Conservation (phyloP, 2,797 vertebrate species). For the Cynodonichthys magdalenae region DNA sequence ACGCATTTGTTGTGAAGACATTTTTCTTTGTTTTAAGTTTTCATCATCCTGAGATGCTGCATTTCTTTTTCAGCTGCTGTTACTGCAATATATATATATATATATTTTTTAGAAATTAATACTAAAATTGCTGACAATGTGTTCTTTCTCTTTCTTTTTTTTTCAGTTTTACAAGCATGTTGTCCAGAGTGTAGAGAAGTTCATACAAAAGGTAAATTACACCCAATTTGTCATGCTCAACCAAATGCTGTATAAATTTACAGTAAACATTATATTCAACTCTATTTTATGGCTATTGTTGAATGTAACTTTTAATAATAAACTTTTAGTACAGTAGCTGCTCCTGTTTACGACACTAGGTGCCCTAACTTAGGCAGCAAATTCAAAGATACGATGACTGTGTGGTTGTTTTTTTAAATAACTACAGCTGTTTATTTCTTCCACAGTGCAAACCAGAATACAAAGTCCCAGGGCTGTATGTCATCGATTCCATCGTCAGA, state of each 20-base stretch:
- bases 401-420: conserved; percentile 1
- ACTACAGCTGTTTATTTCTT: conserved; percentile 15
- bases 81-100: neutral
- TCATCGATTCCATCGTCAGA: conserved; percentile 97
- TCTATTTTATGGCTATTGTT: neutral
- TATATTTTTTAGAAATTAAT: neutral
- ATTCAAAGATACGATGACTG: neutral
- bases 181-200: conserved; percentile 99
- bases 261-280: neutral
- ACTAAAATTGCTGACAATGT: conserved; percentile 6
- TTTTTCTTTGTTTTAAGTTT: neutral
- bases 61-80: neutral
- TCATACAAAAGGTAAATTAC: conserved; percentile 93
- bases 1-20: neutral
- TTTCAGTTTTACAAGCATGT: conserved; percentile 99
- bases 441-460: conserved; percentile 97
- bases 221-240: neutral
- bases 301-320: neutral
- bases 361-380: no score
- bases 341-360: no score
- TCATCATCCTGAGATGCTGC: neutral
- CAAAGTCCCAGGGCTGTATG: conserved; percentile 97
- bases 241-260: no score
- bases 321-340: neutral
- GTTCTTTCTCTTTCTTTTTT: conserved; percentile 17